phyloP scores from a whole-genome alignment of 2,888 invertebrate species.

The Aphodius granarius region DNA sequence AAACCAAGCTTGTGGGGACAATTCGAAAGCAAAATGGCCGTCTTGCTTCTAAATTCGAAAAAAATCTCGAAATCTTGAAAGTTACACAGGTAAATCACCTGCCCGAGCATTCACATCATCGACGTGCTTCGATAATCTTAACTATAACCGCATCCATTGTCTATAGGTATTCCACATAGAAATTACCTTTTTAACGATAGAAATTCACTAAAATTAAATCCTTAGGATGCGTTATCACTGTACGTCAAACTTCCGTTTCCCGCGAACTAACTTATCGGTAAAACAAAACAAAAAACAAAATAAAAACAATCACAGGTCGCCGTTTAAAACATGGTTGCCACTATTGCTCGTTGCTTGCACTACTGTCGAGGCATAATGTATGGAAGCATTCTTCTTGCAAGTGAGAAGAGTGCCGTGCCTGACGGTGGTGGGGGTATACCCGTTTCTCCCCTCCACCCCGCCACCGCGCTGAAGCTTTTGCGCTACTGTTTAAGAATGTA shows the following conservation, averaged over 20 bases:
- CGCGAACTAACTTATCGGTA: background rate
- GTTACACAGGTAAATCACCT: background rate
- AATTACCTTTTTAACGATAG: background rate
- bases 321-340: background rate
- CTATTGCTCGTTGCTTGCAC: background rate
- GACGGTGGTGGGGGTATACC: background rate
- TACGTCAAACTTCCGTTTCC: background rate
- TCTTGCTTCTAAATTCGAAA: background rate
- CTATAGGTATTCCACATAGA: background rate
- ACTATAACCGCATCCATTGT: background rate
- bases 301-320: background rate
- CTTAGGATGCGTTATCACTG: background rate
- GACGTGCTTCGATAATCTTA: background rate
- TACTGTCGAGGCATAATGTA: too few relatives aligned
- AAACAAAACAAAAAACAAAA: background rate
- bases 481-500: conserved; percentile 12
- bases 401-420: background rate
- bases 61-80: background rate
- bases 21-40: background rate
- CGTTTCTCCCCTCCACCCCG: background rate
- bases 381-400: background rate
- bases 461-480: background rate
- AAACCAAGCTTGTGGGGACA: background rate
- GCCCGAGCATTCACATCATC: background rate
- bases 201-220: background rate